These are phyloP conservation scores for Ammodytes marinus DNA, from an alignment of 2,113 vertebrate genomes.

Conservation along the genomic window DNA sequence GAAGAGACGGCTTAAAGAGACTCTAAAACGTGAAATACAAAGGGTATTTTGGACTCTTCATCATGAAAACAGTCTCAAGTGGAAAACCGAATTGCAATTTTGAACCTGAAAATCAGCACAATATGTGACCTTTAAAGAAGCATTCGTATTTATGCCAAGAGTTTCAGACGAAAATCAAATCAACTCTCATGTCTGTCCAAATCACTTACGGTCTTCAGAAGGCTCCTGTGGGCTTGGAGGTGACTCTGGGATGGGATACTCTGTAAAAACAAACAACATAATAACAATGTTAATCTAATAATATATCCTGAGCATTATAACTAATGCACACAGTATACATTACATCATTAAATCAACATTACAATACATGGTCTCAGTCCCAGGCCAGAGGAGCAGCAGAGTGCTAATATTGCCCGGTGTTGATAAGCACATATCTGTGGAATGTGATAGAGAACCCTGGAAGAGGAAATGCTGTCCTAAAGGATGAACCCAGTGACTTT, in stretches of 20 bases:
- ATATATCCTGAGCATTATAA: background rate
- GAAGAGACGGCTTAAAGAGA: no score
- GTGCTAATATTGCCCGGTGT: slow-evolving; percentile 48
- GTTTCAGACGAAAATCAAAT: no score
- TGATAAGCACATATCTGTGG: slow-evolving; percentile 65
- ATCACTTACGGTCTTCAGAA: slow-evolving; percentile 34
- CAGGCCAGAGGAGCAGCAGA: slow-evolving; percentile 12
- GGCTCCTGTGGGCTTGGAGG: fast-evolving
- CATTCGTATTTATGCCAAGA: no score
- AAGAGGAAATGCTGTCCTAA: slow-evolving; percentile 40
- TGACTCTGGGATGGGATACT: background rate
- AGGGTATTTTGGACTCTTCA: no score
- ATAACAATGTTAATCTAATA: background rate
- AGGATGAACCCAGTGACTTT: slow-evolving; percentile 61
- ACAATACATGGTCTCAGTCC: slow-evolving; percentile 3
- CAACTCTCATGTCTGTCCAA: background rate
- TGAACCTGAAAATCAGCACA: no score
- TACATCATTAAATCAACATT: background rate
- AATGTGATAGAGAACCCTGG: slow-evolving; percentile 58
- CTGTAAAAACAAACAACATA: slow-evolving; percentile 54
- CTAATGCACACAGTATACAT: background rate
- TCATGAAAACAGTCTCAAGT: no score
- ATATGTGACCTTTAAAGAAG: no score
- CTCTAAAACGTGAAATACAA: no score
- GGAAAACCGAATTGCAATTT: no score